Evolutionary conservation across 2,888 invertebrate genomes (phyloP), one percentile per base, ranked within the genome.

Genomic region (Agrilus cyanescens): DNA sequence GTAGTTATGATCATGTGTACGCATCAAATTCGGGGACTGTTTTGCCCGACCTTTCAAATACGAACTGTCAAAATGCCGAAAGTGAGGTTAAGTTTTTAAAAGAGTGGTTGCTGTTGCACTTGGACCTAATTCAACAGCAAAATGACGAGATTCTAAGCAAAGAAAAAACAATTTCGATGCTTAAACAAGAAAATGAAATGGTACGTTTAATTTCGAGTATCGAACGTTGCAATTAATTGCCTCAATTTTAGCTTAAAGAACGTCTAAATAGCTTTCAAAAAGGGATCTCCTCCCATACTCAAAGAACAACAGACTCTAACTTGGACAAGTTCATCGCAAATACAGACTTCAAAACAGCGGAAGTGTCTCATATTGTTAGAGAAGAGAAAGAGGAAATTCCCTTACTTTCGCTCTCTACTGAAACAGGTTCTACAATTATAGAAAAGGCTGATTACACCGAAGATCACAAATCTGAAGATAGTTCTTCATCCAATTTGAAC

Each of bases 51-150:
- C 42, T 45, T 32, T 41, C 47, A 32, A 49, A 47, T 32, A 36
- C 45, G n/a, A 55, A 50, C 52, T 57, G 57, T 55, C 57, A 57
- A 68, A 52, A 67, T 60, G 54, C 62, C 71, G 56, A 67, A 65
- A 57, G 67, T 57, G 80, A 82, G 68, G 80, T 82, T 63, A 78
- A 73, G 61, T 77, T 76, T 56, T 70, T 82, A 40, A 87, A 88
- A 67, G 83, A 85, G 51, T 76, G 91, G 60, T 69, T 90, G 50
- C 69, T 88, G 45, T 74, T 85, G 52, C 89, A 93, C 63, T 71
- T 91, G 57, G 89, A 91, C 65, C 70, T 91, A 48, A 87, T 91
- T 61, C 89, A 90, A 63, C 87, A 89, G 66, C 90, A 91, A 67
- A 86, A 86, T 57, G 88, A 90, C 58, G 78, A 83, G 56, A 74